Percentiles rank a stretch among this genome's conserved stretches.
Conservation (phyloP, 2,113 vertebrate species). For the Polypterus senegalus region DNA sequence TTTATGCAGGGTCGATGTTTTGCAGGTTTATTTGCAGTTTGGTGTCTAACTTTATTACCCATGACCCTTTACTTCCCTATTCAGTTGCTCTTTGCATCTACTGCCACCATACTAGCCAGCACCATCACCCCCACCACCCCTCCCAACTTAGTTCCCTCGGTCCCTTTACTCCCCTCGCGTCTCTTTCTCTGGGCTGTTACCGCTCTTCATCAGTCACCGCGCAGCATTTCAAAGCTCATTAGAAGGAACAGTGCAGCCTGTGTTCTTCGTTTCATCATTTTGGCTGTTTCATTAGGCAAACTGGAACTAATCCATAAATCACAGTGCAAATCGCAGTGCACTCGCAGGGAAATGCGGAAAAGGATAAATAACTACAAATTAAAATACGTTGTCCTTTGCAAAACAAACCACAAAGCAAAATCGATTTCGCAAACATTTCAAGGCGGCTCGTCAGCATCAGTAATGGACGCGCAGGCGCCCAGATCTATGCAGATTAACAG, state of each 20-base stretch:
- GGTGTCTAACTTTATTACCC: too few relatives aligned
- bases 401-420: constrained; percentile 12
- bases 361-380: constrained; percentile 16
- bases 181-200: background rate
- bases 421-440: constrained; percentile 4
- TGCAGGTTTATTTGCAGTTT: too few relatives aligned
- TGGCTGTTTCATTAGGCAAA: constrained; percentile 8
- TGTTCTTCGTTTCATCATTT: constrained; percentile 10
- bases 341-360: background rate
- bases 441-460: background rate
- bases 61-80: background rate
- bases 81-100: background rate
- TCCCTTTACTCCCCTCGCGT: background rate
- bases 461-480: too few relatives aligned
- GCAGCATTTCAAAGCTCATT: constrained; percentile 7
- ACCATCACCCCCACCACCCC: background rate
- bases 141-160: constrained; percentile 6
- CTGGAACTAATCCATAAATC: constrained; percentile 14
- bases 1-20: too few relatives aligned
- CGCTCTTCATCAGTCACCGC: background rate
- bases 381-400: constrained; percentile 4
- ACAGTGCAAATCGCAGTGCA: background rate
- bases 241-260: constrained; percentile 3
- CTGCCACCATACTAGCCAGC: background rate
- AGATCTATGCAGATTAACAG: too few relatives aligned